These are phyloP conservation scores for Epinephelus coioides DNA, from an alignment of 2,797 vertebrate species.

Conservation along the genomic window DNA sequence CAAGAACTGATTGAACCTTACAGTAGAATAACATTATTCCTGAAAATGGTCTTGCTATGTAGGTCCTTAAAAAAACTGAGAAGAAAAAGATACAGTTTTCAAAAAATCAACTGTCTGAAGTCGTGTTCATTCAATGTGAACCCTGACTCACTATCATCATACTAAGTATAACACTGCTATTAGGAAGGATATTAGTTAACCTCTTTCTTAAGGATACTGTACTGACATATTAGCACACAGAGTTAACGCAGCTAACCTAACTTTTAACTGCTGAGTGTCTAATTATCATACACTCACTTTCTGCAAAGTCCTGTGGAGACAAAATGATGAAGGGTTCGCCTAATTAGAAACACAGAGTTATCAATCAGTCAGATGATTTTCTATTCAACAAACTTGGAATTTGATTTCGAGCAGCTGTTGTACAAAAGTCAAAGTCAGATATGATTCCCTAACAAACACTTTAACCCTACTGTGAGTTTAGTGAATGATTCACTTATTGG, in stretches of 20 bases:
- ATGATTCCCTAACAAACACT: not conserved
- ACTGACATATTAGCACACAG: not conserved
- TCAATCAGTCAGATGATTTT: not conserved
- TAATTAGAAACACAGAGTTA: not conserved
- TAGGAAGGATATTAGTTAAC: not conserved
- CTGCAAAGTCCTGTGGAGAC: not conserved
- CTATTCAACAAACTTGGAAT: not conserved
- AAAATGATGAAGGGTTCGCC: no score
- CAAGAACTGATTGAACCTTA: not conserved
- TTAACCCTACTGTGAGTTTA: not conserved
- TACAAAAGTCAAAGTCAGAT: not conserved
- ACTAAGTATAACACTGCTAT: not conserved
- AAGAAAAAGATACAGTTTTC: not conserved
- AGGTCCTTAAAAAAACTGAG: not conserved
- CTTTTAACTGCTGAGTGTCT: not conserved
- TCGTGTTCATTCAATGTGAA: not conserved
- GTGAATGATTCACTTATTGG: not conserved
- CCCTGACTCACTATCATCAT: not conserved
- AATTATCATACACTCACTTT: constrained; percentile 14
- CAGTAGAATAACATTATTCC: not conserved
- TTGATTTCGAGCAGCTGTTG: not conserved
- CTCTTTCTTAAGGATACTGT: not conserved
- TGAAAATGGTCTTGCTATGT: not conserved
- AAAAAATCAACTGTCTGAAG: no score
- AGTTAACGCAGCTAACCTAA: not conserved